Evolutionary conservation across 1,140 invertebrate species (phyloP).

Genomic region (Diploscapter pachys): DNA sequence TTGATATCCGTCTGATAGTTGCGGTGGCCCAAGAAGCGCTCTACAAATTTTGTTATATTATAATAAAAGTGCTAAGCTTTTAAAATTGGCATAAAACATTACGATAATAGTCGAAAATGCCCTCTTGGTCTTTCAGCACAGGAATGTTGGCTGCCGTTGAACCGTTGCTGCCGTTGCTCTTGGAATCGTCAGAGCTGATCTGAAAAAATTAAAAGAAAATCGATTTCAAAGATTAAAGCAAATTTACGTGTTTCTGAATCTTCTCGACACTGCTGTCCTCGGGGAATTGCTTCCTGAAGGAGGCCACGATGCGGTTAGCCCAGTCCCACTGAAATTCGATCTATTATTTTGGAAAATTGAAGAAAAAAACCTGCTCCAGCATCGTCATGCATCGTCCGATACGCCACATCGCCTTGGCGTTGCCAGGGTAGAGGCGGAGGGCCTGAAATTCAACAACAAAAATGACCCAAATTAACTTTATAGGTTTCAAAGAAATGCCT

Average conservation of each 20-base stretch:
- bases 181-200: no score
- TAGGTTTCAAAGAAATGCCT: no score
- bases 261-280: slow-evolving; percentile 32
- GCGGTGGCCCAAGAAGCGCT: slow-evolving; percentile 72
- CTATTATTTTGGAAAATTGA: background rate
- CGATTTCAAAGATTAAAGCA: slow-evolving; percentile 11
- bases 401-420: no score
- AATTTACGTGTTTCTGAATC: slow-evolving; percentile 18
- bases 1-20: slow-evolving; percentile 97
- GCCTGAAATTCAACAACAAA: no score
- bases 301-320: slow-evolving; percentile 71
- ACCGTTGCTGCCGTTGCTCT: no score
- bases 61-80: background rate
- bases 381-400: no score
- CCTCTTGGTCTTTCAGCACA: slow-evolving; percentile 69
- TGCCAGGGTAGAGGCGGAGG: no score
- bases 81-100: no score
- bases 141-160: slow-evolving; percentile 44
- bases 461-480: no score
- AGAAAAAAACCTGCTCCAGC: background rate
- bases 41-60: slow-evolving; percentile 1
- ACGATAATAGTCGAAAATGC: slow-evolving; percentile 58
- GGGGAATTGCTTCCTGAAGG: slow-evolving; percentile 55
- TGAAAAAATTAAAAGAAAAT: slow-evolving; percentile 10
- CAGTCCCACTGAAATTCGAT: slow-evolving; percentile 67